Evolutionary conservation across 1,140 invertebrate genomes (phyloP).

Genomic region (Heliconius congener): DNA sequence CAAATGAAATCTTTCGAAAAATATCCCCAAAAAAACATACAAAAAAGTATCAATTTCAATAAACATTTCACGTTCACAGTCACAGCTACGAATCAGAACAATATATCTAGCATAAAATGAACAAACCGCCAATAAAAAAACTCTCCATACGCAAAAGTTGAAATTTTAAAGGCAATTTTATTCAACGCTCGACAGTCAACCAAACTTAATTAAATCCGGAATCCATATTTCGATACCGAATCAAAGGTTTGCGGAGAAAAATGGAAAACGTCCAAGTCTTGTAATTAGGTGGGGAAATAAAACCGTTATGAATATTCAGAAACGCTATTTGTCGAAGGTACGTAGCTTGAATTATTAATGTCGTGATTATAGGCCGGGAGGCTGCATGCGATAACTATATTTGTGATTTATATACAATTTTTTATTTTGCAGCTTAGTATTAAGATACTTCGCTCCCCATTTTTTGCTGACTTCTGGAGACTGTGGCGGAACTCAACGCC

Average conservation of each 20-base stretch:
- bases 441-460: no score
- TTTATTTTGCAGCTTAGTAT: no score
- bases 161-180: slow-evolving; percentile 44
- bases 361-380: slow-evolving; percentile 17
- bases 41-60: slow-evolving; percentile 9
- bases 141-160: slow-evolving; percentile 34
- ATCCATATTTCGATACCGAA: slow-evolving; percentile 55
- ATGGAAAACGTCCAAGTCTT: slow-evolving; percentile 49
- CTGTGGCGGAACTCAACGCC: no score
- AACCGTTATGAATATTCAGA: slow-evolving; percentile 55
- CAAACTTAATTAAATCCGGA: slow-evolving; percentile 52
- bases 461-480: no score
- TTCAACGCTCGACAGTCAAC: slow-evolving; percentile 44
- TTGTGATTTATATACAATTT: not conserved
- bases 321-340: slow-evolving; percentile 39
- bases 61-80: not conserved
- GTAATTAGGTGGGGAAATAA: slow-evolving; percentile 51
- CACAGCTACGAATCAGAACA: slow-evolving; percentile 8
- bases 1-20: no score
- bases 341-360: slow-evolving; percentile 40
- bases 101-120: slow-evolving; percentile 12
- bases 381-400: not conserved
- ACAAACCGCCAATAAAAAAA: slow-evolving; percentile 38
- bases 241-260: slow-evolving; percentile 53
- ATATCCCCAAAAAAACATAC: not conserved